Percentiles rank a stretch among this genome's conserved stretches.
These are phyloP conservation scores for Pogonocherus hispidulus DNA, from an alignment of 2,888 invertebrate genomes.

Conservation along the genomic window DNA sequence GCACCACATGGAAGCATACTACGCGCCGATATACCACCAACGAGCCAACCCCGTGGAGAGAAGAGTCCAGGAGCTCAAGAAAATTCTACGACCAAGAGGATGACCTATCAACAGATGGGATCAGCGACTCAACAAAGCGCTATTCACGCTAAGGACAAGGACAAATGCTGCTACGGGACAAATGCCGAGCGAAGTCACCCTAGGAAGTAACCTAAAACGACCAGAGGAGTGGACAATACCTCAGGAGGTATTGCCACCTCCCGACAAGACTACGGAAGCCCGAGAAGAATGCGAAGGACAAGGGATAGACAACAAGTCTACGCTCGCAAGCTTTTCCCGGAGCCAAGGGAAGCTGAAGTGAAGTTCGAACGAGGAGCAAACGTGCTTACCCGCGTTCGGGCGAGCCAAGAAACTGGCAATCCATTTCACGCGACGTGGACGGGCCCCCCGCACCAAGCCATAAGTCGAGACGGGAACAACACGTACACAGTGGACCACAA, in stretches of 20 bases:
- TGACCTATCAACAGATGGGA: not conserved
- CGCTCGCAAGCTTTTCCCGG: not conserved
- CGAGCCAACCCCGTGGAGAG: not conserved
- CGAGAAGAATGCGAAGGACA: not conserved
- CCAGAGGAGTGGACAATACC: not conserved
- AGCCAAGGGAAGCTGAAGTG: not conserved
- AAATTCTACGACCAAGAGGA: not conserved
- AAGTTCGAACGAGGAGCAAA: too few relatives aligned
- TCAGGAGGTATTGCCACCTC: too few relatives aligned
- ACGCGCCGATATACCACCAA: not conserved
- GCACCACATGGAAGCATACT: not conserved
- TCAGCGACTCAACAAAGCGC: not conserved
- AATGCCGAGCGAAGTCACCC: not conserved
- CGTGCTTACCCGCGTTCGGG: too few relatives aligned
- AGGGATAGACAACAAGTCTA: not conserved
- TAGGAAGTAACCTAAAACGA: not conserved
- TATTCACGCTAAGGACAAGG: not conserved
- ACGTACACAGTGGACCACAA: too few relatives aligned
- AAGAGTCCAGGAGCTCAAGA: not conserved
- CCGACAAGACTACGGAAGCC: too few relatives aligned
- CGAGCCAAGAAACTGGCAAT: too few relatives aligned
- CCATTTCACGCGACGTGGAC: too few relatives aligned
- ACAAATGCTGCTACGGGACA: not conserved
- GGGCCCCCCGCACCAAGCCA: too few relatives aligned
- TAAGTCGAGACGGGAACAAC: too few relatives aligned